These are phyloP conservation scores for Anastrepha obliqua DNA, from an alignment of 1,140 invertebrate species.

Conservation along the genomic window DNA sequence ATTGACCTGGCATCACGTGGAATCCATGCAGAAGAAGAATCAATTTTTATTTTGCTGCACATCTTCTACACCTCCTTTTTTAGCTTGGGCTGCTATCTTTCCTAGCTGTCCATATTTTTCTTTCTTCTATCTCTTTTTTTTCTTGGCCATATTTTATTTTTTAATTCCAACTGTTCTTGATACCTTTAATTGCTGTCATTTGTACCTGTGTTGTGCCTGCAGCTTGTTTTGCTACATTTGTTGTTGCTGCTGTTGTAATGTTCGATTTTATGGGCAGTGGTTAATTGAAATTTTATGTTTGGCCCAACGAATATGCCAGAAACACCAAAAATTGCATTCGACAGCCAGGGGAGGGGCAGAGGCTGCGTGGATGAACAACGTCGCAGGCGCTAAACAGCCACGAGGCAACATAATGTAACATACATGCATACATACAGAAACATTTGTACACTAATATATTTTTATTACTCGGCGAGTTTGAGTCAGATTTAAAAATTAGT, in stretches of 20 bases:
- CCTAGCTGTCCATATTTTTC: background rate
- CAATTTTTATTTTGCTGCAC: too few relatives aligned
- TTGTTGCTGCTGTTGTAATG: conserved; percentile 2
- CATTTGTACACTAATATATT: conserved; percentile 1
- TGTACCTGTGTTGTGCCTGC: background rate
- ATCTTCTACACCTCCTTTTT: too few relatives aligned
- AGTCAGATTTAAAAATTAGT: background rate
- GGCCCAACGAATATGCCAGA: conserved; percentile 27
- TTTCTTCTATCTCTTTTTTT: too few relatives aligned
- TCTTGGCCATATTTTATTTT: too few relatives aligned
- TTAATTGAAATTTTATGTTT: conserved; percentile 60
- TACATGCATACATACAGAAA: background rate
- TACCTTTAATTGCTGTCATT: conserved; percentile 28
- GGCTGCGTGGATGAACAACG: background rate
- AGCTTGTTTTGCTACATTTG: background rate
- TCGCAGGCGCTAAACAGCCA: conserved; percentile 29
- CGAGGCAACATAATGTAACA: conserved; percentile 13
- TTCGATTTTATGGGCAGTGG: conserved; percentile 36
- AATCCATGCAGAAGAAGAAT: too few relatives aligned
- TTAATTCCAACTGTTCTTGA: conserved; percentile 16
- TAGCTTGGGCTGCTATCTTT: too few relatives aligned
- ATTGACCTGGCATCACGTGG: too few relatives aligned
- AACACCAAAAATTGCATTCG: conserved; percentile 4
- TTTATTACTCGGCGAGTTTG: background rate
- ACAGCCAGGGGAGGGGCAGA: background rate